Conservation (phyloP, 1,140 invertebrate genomes). For the Saccostrea cuccullata region DNA sequence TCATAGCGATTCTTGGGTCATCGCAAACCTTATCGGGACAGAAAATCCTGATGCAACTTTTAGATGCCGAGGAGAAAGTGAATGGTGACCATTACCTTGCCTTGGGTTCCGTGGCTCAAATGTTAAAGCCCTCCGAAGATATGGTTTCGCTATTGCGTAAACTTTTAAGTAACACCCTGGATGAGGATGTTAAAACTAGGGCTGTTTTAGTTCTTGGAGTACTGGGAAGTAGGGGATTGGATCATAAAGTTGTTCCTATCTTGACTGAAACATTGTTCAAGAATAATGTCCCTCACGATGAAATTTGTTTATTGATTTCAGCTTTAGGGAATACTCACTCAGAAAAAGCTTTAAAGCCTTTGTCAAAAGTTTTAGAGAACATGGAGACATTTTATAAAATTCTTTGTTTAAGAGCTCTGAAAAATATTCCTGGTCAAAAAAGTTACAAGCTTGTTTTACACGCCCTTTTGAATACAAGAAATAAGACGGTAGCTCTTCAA, state of each 20-base stretch:
- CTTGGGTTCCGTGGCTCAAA: slow-evolving; percentile 4
- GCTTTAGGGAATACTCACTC: slow-evolving; percentile 38
- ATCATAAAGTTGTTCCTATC: neutral
- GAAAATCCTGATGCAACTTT: neutral
- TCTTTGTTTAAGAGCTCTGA: neutral
- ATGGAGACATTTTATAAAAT: slow-evolving; percentile 9
- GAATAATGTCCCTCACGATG: neutral
- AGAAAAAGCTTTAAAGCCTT: neutral
- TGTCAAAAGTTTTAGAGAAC: neutral
- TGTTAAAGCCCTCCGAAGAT: neutral
- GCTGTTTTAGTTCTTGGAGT: slow-evolving; percentile 4
- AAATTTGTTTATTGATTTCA: neutral
- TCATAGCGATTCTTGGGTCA: slow-evolving; percentile 2
- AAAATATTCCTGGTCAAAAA: neutral
- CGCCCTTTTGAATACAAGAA: neutral
- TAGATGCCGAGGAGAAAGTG: neutral
- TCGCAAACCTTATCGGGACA: neutral
- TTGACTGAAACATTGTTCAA: neutral
- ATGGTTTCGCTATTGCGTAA: neutral
- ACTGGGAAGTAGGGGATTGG: neutral
- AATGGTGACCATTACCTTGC: slow-evolving; percentile 38
- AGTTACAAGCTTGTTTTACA: neutral
- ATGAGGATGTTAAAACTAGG: neutral
- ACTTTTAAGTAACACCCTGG: neutral
- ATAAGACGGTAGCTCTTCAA: neutral